A percentile compares a stretch with the other conserved stretches of the same genome.
These are phyloP conservation scores for Litocranius walleri DNA, from an alignment of 2,113 vertebrate genomes.

Conservation along the genomic window DNA sequence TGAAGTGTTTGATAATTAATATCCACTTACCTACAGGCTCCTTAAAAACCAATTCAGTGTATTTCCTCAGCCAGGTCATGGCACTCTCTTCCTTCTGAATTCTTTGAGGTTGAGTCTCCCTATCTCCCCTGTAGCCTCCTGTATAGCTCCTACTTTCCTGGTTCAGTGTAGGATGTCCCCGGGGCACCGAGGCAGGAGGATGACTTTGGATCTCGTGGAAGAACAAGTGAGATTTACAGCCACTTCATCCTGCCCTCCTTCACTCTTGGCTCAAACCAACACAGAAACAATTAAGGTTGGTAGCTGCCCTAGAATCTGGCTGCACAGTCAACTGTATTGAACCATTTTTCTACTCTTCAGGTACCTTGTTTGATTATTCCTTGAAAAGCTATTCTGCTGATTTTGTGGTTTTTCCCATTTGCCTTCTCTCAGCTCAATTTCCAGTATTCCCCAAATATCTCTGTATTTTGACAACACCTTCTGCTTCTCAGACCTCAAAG, in stretches of 20 bases:
- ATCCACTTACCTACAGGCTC: not conserved
- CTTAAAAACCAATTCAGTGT: not conserved
- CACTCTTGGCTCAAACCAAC: not conserved
- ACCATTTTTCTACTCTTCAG: not conserved
- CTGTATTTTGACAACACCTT: not conserved
- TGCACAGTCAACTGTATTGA: not conserved
- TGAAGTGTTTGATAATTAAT: not conserved
- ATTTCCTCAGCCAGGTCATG: not conserved
- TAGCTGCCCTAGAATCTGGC: not conserved
- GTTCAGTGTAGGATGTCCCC: not conserved
- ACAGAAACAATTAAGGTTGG: not conserved
- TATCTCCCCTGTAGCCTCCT: fast-evolving
- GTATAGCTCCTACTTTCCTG: not conserved
- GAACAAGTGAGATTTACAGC: not conserved
- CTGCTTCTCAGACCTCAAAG: not conserved
- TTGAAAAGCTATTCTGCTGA: conserved; percentile 46
- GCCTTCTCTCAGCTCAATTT: not conserved
- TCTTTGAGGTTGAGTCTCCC: not conserved
- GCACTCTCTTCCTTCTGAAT: not conserved
- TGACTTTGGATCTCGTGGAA: not conserved
- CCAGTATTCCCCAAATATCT: conserved; percentile 34
- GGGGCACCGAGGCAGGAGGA: not conserved
- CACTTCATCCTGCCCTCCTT: not conserved
- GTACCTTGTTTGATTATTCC: conserved; percentile 3
- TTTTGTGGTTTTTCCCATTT: not conserved